A percentile compares a stretch with the other conserved stretches of the same genome.
These are phyloP conservation scores for Scaptodrosophila latifasciaeformis DNA, from an alignment of 2,888 invertebrate genomes.

Conservation along the genomic window DNA sequence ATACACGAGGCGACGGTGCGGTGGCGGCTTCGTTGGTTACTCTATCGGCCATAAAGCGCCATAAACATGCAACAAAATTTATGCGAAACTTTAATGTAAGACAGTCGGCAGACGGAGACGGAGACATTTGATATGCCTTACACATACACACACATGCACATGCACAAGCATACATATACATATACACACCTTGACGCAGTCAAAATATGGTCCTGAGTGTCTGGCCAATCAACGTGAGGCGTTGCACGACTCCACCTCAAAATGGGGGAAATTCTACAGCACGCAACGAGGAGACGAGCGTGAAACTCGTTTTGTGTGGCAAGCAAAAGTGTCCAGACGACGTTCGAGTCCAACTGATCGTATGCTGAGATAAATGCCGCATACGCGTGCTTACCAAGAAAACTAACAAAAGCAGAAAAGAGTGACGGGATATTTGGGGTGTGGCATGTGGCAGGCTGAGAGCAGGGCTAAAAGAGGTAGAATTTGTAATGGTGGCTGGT, in stretches of 20 bases:
- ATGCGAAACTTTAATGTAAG: constrained; percentile 62
- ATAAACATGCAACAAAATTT: constrained; percentile 69
- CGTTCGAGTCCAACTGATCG: constrained; percentile 55
- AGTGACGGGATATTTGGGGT: constrained; percentile 26
- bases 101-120: constrained; percentile 27
- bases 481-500: constrained; percentile 58
- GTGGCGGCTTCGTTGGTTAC: too few species aligned
- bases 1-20: constrained; percentile 33
- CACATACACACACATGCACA: constrained; percentile 8
- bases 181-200: neutral
- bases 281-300: constrained; percentile 36
- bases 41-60: constrained; percentile 45
- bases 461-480: constrained; percentile 51
- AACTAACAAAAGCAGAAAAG: too few species aligned
- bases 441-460: constrained; percentile 28
- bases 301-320: constrained; percentile 32
- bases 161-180: neutral
- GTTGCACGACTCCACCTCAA: constrained; percentile 60
- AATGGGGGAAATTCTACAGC: constrained; percentile 50
- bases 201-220: constrained; percentile 5
- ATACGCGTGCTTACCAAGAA: constrained; percentile 34
- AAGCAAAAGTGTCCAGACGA: constrained; percentile 30
- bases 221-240: constrained; percentile 50
- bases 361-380: constrained; percentile 51
- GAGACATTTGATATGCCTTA: constrained; percentile 6